Evolutionary conservation across 2,797 vertebrate species (phyloP).

Genomic region (Mus spretus): DNA sequence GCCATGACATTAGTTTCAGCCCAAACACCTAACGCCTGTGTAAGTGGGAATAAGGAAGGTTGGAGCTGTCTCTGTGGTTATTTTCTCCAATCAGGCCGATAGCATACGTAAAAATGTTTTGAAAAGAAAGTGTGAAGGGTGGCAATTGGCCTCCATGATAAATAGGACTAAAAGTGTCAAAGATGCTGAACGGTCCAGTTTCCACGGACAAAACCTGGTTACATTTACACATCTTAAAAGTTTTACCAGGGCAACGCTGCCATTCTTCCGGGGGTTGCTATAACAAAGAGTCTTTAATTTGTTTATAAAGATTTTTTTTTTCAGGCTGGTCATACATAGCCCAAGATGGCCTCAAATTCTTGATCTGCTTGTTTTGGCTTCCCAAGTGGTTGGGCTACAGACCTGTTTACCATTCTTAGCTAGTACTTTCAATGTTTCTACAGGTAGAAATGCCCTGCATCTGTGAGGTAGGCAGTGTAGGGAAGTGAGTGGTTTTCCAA

Average conservation of each 20-base stretch:
- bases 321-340: not conserved
- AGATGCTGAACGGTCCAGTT: not conserved
- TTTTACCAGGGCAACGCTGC: not conserved
- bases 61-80: not conserved
- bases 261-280: not conserved
- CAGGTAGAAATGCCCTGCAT: not conserved
- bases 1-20: not conserved
- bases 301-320: not conserved
- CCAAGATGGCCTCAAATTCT: not conserved
- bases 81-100: conserved; percentile 4
- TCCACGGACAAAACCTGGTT: not conserved
- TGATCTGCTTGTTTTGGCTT: not conserved
- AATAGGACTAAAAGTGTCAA: not conserved
- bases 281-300: not conserved
- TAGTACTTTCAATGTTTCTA: not conserved
- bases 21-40: not conserved
- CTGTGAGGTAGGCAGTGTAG: rapidly evolving
- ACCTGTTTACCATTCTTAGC: too few species aligned
- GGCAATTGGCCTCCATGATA: not conserved
- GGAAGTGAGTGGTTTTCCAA: not conserved
- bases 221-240: not conserved
- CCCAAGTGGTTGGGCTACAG: not conserved
- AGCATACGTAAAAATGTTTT: not conserved
- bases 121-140: not conserved
- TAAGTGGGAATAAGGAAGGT: not conserved